Evolutionary conservation across 2,113 vertebrate genomes (phyloP), one percentile per base, ranked within the genome.

Genomic region (Tupaia chinensis): DNA sequence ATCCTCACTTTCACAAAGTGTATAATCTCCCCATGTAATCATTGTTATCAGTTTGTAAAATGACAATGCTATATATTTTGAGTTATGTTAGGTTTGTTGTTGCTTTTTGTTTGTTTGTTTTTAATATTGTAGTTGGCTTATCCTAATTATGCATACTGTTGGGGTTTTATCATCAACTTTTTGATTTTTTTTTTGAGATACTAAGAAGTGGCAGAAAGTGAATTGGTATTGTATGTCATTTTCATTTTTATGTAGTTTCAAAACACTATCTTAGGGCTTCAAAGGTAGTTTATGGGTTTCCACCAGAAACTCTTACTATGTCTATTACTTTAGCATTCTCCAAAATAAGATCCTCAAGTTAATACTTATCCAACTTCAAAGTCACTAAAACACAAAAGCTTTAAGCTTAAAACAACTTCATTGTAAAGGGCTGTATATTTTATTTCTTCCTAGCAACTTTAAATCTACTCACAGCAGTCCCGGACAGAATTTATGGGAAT

Each of bases 401-500:
- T 76, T 80, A 95, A 97, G 66, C 89, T 97, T 98, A 95, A 98
- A 98, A 97, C 87, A 97, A 97, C 93, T 97, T 93, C 19, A 84
- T 93, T 95, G 96, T 86, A 95, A 96, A 92, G 77, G 78, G 85
- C 76, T 97, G n/a, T 93, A 92, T 89, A 91, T 95, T 98, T 98
- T 96, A 96, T 95, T 98, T 97, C 93, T 97, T 97, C 86, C 84
- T 84, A 83, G 92, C 76, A 97, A 87, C 56, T 96, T 96, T 94
- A 95, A 97, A 97, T 94, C 69, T 96, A 96, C 94, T 94, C 95
- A 93, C 69, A 97, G 97, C 16, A 32, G 83, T 93, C 60, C 74
- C 94, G 97, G 96, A 97, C 89, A 97, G 97, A 98, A 98, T 97
- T 97, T 97, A 97, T 94, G 96, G 91, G 93, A 98, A 98, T 97